Conservation (phyloP, 2,888 invertebrate species). For the Magallana nippona region DNA sequence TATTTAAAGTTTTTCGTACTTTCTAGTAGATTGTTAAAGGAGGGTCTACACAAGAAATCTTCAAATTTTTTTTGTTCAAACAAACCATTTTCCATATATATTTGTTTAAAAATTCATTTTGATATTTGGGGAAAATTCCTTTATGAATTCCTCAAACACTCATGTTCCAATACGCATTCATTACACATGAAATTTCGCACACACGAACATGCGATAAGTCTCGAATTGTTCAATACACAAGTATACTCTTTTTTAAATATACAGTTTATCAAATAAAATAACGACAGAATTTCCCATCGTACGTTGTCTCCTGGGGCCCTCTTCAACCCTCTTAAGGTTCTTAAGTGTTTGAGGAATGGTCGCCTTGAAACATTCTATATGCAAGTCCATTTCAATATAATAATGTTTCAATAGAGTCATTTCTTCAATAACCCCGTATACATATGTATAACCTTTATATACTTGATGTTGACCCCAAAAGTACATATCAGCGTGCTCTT, state of each 20-base stretch:
- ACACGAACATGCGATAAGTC: background rate
- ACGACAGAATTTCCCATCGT: background rate
- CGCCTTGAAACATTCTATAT: background rate
- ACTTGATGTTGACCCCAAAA: no score
- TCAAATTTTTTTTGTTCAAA: background rate
- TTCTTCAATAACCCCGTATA: background rate
- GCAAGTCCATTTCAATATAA: background rate
- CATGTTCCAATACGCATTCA: background rate
- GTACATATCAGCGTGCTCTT: no score
- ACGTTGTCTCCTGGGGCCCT: constrained; percentile 1
- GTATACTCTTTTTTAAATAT: background rate
- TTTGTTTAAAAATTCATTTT: background rate
- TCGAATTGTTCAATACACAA: background rate
- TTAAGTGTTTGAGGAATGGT: background rate
- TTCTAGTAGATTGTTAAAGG: no score
- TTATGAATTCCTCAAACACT: constrained; percentile 16
- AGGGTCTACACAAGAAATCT: no score
- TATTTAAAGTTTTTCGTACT: no score
- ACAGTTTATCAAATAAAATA: constrained; percentile 11
- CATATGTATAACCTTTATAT: no score
- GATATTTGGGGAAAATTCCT: background rate
- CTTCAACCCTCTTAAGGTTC: background rate
- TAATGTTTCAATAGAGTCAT: background rate
- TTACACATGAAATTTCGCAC: background rate
- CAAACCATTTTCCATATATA: background rate